These are phyloP conservation scores for Ashinkailepas kermadecensis DNA, from an alignment of 2,888 invertebrate genomes.

Conservation along the genomic window DNA sequence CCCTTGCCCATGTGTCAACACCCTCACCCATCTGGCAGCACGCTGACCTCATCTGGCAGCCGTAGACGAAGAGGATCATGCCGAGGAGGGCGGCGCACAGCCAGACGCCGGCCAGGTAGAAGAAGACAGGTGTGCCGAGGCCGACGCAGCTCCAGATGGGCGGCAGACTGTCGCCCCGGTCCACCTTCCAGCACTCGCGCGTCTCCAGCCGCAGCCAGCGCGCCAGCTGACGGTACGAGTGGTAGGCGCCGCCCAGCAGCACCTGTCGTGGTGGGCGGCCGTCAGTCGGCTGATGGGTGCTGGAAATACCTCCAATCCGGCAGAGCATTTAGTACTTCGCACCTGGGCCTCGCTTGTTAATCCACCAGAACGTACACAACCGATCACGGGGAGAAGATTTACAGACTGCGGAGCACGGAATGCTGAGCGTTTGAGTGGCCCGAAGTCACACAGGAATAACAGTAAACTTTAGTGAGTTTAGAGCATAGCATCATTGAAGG, in stretches of 20 bases:
- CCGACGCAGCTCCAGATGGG: slow-evolving; percentile 68
- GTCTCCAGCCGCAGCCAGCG: slow-evolving; percentile 42
- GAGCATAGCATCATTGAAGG: too few species aligned
- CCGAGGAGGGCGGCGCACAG: slow-evolving; percentile 62
- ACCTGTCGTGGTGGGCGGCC: slow-evolving; percentile 39
- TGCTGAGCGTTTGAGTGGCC: too few species aligned
- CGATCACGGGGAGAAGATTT: too few species aligned
- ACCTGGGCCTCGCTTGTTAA: too few species aligned
- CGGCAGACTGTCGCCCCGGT: slow-evolving; percentile 54
- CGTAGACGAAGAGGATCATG: slow-evolving; percentile 58
- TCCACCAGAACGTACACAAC: too few species aligned
- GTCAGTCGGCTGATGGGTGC: background rate
- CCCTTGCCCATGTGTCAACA: background rate
- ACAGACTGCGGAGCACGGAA: too few species aligned
- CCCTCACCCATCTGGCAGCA: background rate
- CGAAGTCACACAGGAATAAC: too few species aligned
- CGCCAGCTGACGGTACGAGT: slow-evolving; percentile 45
- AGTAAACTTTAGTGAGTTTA: too few species aligned
- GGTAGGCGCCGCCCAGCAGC: slow-evolving; percentile 48
- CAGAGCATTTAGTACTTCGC: too few species aligned
- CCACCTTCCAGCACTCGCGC: slow-evolving; percentile 49
- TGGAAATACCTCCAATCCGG: too few species aligned
- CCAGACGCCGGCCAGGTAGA: slow-evolving; percentile 73
- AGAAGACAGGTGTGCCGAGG: slow-evolving; percentile 68
- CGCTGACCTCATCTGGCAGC: slow-evolving; percentile 55